Conservation (phyloP, 2,113 vertebrate genomes). For the Geococcyx californianus region DNA sequence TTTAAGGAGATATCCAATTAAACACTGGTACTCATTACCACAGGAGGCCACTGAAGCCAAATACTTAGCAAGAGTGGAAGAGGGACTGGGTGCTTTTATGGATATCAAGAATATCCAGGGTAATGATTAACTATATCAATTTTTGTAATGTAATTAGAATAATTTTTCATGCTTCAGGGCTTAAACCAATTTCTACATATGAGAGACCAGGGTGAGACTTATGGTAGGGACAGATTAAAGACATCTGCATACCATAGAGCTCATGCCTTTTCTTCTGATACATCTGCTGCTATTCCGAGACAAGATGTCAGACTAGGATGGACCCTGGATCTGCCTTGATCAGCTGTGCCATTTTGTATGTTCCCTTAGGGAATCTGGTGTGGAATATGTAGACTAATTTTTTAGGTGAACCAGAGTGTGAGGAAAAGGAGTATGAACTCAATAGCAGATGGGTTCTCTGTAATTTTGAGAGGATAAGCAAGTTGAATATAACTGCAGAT, state of each 20-base stretch:
- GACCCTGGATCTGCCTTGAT: not conserved
- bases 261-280: not conserved
- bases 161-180: slow-evolving; percentile 21
- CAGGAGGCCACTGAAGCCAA: not conserved
- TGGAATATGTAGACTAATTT: not conserved
- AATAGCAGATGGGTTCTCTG: not conserved
- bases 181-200: not conserved
- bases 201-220: not conserved
- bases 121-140: not conserved
- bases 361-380: not conserved
- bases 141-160: not conserved
- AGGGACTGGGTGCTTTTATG: not conserved
- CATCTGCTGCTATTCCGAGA: not conserved
- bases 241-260: not conserved
- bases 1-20: not conserved
- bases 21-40: not conserved
- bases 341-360: not conserved
- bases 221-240: not conserved
- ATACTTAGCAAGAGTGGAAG: not conserved
- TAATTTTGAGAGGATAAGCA: not conserved
- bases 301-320: not conserved
- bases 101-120: not conserved
- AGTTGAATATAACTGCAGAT: not conserved
- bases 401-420: not conserved
- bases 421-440: not conserved